Evolutionary conservation across 2,797 vertebrate genomes (phyloP).

Genomic region (Chaetophractus vellerosus): DNA sequence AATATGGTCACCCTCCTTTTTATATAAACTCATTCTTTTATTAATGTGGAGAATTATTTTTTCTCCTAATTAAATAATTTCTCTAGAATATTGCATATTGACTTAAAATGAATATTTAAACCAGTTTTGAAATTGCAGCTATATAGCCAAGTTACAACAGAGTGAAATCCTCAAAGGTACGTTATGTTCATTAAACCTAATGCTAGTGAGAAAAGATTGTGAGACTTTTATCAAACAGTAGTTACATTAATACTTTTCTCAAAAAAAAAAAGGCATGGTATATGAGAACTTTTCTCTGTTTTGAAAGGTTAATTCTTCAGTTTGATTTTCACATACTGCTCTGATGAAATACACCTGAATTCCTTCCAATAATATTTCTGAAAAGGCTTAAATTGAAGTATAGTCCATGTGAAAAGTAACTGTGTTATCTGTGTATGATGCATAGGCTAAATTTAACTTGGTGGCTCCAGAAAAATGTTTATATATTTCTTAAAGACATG

Average conservation of each 20-base stretch:
- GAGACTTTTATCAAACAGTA: conserved; percentile 50
- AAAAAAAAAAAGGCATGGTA: conserved; percentile 1
- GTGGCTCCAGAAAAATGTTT: conserved; percentile 38
- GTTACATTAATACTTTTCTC: neutral
- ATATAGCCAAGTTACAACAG: neutral
- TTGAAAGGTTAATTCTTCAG: conserved; percentile 5
- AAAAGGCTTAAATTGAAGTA: conserved; percentile 43
- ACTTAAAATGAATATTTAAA: conserved; percentile 56
- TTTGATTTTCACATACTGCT: conserved; percentile 56
- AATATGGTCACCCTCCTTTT: neutral
- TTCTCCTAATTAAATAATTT: conserved; percentile 12
- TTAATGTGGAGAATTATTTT: conserved; percentile 15
- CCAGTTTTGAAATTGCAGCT: conserved; percentile 35
- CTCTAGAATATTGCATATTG: neutral
- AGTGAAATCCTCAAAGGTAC: neutral
- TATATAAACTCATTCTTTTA: conserved; percentile 47
- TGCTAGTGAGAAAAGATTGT: conserved; percentile 30
- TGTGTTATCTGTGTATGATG: conserved; percentile 27
- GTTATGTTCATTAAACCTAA: conserved; percentile 24
- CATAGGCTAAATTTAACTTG: conserved; percentile 60
- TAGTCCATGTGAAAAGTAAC: conserved; percentile 16
- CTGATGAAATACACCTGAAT: conserved; percentile 42
- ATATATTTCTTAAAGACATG: conserved; percentile 39
- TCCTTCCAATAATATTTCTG: conserved; percentile 35
- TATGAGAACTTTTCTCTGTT: conserved; percentile 30